Evolutionary conservation across 2,888 invertebrate species (phyloP), one percentile per base, ranked within the genome.

Genomic region (Clusia tigrina): DNA sequence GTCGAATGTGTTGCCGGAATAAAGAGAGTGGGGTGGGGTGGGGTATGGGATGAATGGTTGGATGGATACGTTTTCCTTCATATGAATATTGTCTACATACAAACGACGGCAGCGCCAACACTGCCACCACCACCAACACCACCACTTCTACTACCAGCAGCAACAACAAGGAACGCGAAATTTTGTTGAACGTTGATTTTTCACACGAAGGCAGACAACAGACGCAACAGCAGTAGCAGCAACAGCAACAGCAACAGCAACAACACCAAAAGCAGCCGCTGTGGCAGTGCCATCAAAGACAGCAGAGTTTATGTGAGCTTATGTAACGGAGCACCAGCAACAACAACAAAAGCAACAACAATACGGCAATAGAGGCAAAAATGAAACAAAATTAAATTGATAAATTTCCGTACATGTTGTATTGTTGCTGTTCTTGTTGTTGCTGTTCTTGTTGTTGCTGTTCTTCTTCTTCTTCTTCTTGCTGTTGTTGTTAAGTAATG

Each of bases 361-460:
- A 51, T 3, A 18, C 3, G 15, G 22, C 51, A 51, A 61, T 55
- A 69, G 67, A 74, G 78, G 75, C 78, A 78, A 76, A 76, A 76
- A 69, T 76, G 74, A 74, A 76, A 74, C 74, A 74, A 74, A 74
- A 74, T 74, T 77, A 74, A 74, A 74, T 74, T 74, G 76, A 77
- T n/a, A n/a, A n/a, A n/a, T n/a, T n/a, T n/a, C n/a, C n/a, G n/a
- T n/a, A n/a, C n/a, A n/a, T n/a, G n/a, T n/a, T n/a, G n/a, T n/a
- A n/a, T n/a, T n/a, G n/a, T n/a, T n/a, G n/a, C n/a, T n/a, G n/a
- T n/a, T n/a, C n/a, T n/a, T n/a, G n/a, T n/a, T n/a, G n/a, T n/a
- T n/a, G n/a, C n/a, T n/a, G n/a, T n/a, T n/a, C n/a, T n/a, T n/a
- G n/a, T n/a, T n/a, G n/a, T n/a, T n/a, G n/a, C n/a, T n/a, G n/a